Evolutionary conservation across 2,888 invertebrate species (phyloP), one percentile per base, ranked within the genome.

Genomic region (Isoperla grammatica): DNA sequence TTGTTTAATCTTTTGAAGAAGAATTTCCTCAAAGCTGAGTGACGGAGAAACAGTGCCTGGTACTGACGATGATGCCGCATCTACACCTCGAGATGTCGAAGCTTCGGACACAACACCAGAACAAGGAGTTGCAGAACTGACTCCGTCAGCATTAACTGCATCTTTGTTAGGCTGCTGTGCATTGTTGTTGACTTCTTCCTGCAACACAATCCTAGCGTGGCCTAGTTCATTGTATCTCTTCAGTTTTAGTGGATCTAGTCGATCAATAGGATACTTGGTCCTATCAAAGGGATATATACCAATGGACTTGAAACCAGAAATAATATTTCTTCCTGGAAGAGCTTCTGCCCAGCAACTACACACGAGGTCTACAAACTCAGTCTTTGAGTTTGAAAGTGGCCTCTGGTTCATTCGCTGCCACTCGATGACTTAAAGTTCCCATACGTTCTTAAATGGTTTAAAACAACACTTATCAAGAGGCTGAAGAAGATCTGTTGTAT

Each of bases 401-500:
- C 17, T 15, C 45, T 45, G 45, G 15, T 45, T 45, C 45, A 45
- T 45, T 15, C 45, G 45, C 45, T 45, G 45, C 45, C 45, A 45
- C 13, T 17, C 45, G 15, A 45, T 45, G 9, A 45, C 15, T 15
- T 17, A 9, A 8, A 19, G 15, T 45, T 45, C 45, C 45, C 45
- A 45, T 13, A 45, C 15, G 17, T 15, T 45, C 17, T 45, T 45
- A 15, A 45, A 45, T 17, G 45, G 45, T 45, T 45, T 45, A 17
- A 45, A 45, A 17, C 45, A 45, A 17, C 45, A 40, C 12, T 40
- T 40, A 15, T 40, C 40, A n/a, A 40, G 12, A 13, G 40, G 40
- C 40, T 40, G 5, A 15, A 62, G 23, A 5, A 62, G 35, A 48
- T 60, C 60, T 8, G 60, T 57, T 1, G 60, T 60, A 29, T 58